Conservation (phyloP, 1,140 invertebrate genomes). For the Atta texana region DNA sequence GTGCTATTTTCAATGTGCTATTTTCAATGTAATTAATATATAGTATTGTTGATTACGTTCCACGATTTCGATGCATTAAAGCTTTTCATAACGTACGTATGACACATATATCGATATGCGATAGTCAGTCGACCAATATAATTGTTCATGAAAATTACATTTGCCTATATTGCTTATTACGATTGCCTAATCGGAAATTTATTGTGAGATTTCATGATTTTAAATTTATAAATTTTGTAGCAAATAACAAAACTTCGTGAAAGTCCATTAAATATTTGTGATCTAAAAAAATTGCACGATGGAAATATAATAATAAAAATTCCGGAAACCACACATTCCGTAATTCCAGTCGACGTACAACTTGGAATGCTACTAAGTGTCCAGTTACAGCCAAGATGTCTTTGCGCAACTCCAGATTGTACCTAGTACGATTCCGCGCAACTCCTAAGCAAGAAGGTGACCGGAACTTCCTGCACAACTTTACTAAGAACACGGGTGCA, state of each 20-base stretch:
- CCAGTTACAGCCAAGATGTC: constrained; percentile 8
- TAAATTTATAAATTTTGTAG: background rate
- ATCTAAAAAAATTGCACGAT: background rate
- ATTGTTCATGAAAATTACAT: background rate
- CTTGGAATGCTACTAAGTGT: constrained; percentile 26
- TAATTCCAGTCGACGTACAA: background rate
- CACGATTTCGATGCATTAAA: constrained; percentile 25
- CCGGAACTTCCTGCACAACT: constrained; percentile 44
- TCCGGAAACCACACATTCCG: background rate
- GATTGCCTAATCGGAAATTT: background rate
- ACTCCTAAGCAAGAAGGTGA: constrained; percentile 45
- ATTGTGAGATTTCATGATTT: background rate
- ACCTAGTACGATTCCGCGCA: constrained; percentile 41
- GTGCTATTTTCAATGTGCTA: background rate
- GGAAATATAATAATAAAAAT: background rate
- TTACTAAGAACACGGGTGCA: constrained; percentile 10
- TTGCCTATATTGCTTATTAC: background rate
- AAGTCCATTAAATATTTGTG: background rate
- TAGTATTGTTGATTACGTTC: constrained; percentile 5
- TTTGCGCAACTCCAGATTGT: constrained; percentile 35
- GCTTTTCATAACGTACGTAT: background rate
- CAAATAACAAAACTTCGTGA: background rate
- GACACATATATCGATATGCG: constrained; percentile 34
- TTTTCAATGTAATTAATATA: too few species aligned
- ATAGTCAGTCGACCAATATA: constrained; percentile 29